These are phyloP conservation scores for Lypha dubia DNA, from an alignment of 2,888 invertebrate genomes.

Conservation along the genomic window DNA sequence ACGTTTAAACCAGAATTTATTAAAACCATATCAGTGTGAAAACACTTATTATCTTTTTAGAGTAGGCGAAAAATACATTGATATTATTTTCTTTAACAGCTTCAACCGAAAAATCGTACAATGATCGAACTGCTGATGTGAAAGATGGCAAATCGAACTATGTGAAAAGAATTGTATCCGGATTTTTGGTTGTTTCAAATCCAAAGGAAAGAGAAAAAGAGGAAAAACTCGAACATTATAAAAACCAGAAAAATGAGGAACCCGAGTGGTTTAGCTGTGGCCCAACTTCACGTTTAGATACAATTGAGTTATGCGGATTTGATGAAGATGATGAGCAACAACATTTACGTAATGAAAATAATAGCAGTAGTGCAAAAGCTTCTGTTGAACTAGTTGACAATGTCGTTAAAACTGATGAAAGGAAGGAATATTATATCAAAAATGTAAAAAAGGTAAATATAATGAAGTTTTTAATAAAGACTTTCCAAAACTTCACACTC, in stretches of 20 bases:
- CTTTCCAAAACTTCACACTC: neutral
- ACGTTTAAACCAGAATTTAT: too few species aligned
- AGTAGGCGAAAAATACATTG: neutral
- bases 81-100: neutral
- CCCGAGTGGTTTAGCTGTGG: slow-evolving; percentile 83
- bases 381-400: slow-evolving; percentile 43
- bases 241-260: slow-evolving; percentile 79
- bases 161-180: slow-evolving; percentile 80
- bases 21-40: too few species aligned
- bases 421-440: slow-evolving; percentile 72
- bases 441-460: slow-evolving; percentile 75
- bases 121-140: slow-evolving; percentile 38
- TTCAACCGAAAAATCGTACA: slow-evolving; percentile 54
- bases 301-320: slow-evolving; percentile 81
- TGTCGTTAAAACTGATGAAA: slow-evolving; percentile 69
- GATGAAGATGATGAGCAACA: slow-evolving; percentile 78
- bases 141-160: slow-evolving; percentile 78
- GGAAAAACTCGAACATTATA: slow-evolving; percentile 78
- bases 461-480: neutral
- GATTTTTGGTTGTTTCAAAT: slow-evolving; percentile 80
- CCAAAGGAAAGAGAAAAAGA: slow-evolving; percentile 78
- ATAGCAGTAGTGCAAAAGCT: slow-evolving; percentile 15
- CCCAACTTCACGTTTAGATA: slow-evolving; percentile 81
- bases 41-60: too few species aligned
- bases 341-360: slow-evolving; percentile 34